Conservation (phyloP, 2,888 invertebrate genomes). For the Hyles lineata region DNA sequence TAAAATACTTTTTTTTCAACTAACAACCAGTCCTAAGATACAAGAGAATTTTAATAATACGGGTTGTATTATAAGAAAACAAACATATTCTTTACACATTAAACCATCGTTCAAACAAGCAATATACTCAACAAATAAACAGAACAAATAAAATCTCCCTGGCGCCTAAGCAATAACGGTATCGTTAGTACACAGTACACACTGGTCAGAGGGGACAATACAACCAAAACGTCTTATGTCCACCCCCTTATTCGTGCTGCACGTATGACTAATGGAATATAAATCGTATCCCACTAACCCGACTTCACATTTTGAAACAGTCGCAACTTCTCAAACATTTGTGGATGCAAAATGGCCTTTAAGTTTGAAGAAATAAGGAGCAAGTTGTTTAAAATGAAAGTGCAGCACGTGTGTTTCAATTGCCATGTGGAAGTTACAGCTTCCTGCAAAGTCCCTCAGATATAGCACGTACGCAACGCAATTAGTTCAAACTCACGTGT, state of each 20-base stretch:
- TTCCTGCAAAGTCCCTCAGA: conserved; percentile 60
- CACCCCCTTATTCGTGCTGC: neutral
- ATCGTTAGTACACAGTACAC: neutral
- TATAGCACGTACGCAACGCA: conserved; percentile 65
- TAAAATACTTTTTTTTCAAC: too few relatives aligned
- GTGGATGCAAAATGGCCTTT: conserved; percentile 6
- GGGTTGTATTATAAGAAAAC: neutral
- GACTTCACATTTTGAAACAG: neutral
- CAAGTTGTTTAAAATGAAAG: neutral
- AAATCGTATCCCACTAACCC: neutral
- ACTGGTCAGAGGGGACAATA: conserved; percentile 34
- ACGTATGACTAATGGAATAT: neutral
- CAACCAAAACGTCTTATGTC: conserved; percentile 34
- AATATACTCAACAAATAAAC: conserved; percentile 9
- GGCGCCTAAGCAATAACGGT: conserved; percentile 12
- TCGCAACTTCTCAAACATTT: neutral
- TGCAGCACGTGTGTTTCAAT: conserved; percentile 28
- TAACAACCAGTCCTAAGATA: too few relatives aligned
- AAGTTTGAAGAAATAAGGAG: neutral
- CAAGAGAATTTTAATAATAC: too few relatives aligned
- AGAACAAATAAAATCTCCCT: conserved; percentile 22
- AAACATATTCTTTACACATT: neutral
- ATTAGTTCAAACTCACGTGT: conserved; percentile 61
- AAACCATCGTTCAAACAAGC: conserved; percentile 16
- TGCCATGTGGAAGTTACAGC: conserved; percentile 41